These are phyloP conservation scores for Cebus imitator DNA, from an alignment of 2,113 vertebrate species.

Conservation along the genomic window DNA sequence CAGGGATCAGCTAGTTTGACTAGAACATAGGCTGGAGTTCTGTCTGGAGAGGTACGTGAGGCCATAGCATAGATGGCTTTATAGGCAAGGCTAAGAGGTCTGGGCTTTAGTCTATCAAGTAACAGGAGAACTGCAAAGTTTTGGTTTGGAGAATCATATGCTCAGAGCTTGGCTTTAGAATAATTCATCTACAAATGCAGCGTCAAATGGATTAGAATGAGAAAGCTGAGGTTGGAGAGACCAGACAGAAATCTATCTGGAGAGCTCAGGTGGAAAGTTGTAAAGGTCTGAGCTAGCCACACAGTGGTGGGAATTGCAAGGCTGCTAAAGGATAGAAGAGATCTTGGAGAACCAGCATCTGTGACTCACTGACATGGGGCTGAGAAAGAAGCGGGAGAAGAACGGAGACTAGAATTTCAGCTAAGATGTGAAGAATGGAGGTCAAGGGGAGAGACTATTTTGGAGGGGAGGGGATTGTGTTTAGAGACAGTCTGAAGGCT, in stretches of 20 bases:
- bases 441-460: not conserved
- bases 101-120: not conserved
- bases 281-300: not conserved
- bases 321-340: not conserved
- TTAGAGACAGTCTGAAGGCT: conserved; percentile 40
- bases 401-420: not conserved
- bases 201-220: not conserved
- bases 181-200: not conserved
- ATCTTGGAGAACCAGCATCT: not conserved
- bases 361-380: not conserved
- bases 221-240: not conserved
- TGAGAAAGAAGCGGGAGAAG: not conserved
- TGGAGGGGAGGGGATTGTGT: not conserved
- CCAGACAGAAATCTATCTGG: not conserved
- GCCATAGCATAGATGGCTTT: not conserved
- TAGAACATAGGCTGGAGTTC: not conserved
- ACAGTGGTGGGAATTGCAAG: not conserved
- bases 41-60: not conserved
- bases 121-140: not conserved
- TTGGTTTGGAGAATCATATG: not conserved
- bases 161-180: not conserved
- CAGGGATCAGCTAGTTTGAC: not conserved
- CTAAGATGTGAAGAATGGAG: not conserved
- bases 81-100: not conserved
- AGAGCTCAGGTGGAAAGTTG: not conserved